Evolutionary conservation across 2,113 vertebrate species (phyloP).

Genomic region (Corythornis vintsioides): DNA sequence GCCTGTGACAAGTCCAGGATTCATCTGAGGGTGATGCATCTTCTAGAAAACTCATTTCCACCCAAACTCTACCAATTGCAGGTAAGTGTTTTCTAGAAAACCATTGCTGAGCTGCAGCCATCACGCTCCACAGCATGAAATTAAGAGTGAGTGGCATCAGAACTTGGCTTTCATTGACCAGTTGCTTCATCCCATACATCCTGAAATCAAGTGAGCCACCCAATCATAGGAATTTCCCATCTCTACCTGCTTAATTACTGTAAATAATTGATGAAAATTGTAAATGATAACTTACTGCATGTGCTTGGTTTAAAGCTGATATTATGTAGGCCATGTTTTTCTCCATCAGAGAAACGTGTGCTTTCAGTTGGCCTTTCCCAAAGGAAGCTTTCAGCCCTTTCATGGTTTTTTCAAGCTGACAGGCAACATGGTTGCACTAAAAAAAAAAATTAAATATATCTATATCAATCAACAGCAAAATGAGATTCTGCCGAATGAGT

Average conservation of each 20-base stretch:
- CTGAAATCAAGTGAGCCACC: background rate
- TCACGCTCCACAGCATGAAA: rapidly evolving
- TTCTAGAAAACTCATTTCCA: background rate
- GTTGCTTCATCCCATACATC: background rate
- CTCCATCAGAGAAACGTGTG: rapidly evolving
- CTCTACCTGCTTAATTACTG: background rate
- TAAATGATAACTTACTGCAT: background rate
- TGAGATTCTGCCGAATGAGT: background rate
- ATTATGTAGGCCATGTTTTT: background rate
- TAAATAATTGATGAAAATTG: background rate
- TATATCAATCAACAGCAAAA: background rate
- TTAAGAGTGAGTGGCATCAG: background rate
- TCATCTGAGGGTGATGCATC: background rate
- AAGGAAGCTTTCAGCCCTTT: background rate
- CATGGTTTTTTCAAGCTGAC: background rate
- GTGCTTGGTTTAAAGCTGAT: background rate
- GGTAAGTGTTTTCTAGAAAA: background rate
- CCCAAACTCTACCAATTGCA: background rate
- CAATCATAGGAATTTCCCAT: background rate
- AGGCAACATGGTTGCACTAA: slow-evolving; percentile 7
- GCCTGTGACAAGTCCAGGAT: background rate
- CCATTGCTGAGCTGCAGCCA: background rate
- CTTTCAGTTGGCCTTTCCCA: background rate
- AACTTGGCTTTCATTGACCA: background rate
- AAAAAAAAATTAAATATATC: background rate